Percentiles rank a stretch among this genome's conserved stretches.
These are phyloP conservation scores for Brachionus manjavacas DNA, from an alignment of 1,140 invertebrate genomes.

Conservation along the genomic window DNA sequence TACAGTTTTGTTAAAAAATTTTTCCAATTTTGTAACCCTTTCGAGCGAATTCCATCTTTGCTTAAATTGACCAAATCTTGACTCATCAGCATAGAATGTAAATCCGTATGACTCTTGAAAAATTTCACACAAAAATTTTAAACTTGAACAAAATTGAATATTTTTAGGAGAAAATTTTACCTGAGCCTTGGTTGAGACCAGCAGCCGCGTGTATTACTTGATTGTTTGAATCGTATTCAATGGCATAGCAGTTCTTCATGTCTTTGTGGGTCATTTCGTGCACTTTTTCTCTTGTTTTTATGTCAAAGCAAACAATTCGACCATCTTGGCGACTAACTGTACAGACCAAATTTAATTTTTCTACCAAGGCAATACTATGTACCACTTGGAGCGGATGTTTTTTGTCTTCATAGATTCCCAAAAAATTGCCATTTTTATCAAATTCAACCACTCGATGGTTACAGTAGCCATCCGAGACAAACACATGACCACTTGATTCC, in stretches of 20 bases:
- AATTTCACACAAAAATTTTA: background rate
- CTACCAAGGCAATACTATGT: background rate
- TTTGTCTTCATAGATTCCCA: constrained; percentile 51
- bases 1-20: background rate
- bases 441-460: constrained; percentile 81
- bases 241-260: constrained; percentile 40
- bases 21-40: background rate
- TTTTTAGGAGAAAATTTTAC: background rate
- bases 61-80: constrained; percentile 27
- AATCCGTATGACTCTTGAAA: constrained; percentile 8
- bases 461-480: constrained; percentile 88
- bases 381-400: background rate
- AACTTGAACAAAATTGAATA: background rate
- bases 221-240: constrained; percentile 32
- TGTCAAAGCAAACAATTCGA: constrained; percentile 40
- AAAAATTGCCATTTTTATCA: constrained; percentile 67
- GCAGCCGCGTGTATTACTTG: constrained; percentile 19
- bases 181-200: background rate
- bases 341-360: constrained; percentile 18
- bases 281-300: background rate
- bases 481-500: constrained; percentile 72
- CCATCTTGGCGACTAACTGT: constrained; percentile 39
- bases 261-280: background rate
- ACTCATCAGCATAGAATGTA: constrained; percentile 20
- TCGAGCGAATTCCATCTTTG: constrained; percentile 10